Base-by-base conservation (phyloP, 2,113 vertebrate species). In the Orycteropus afer region DNA sequence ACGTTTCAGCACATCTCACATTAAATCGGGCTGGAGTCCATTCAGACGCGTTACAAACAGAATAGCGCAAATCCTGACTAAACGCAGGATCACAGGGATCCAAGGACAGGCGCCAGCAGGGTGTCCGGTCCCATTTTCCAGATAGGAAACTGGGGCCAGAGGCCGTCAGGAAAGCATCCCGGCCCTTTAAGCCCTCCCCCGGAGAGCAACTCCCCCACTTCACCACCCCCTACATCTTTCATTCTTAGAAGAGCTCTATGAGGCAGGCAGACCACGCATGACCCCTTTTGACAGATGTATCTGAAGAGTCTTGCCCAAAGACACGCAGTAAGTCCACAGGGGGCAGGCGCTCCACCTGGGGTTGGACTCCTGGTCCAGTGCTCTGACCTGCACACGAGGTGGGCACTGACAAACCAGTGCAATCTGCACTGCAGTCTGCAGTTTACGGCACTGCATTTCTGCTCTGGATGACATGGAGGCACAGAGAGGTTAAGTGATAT, bases 111-210 rank as follows among this genome's bases (percentile, higher is more conserved):
- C 34, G 47, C 13, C n/a, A 76, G n/a, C 25, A 37, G 84, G 32
- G 25, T 14, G 37, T 63, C 95, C 74, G 53, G 29, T 83, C 88
- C 82, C 92, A 88, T 83, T 92, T 93, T 71, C 86, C 51, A 53
- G 77, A 25, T 9, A 59, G 77, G 74, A 86, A 92, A 5, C 15
- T 0, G 9, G 49, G 85, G 14, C 73, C 27, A 25, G 15, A 29
- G 34, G 45, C 20, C 80, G 55, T 77, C 53, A 37, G 27, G 77
- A 57, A 84, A 59, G 55, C 42, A 17, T 2, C 65, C 29, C 25
- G 22, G 85, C 53, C 59, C 51, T 25, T 3, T 15, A 2, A 49
- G 71, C 32, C 47, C 65, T 42, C 63, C 47, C 9, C 0, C 0
- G n/a, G n/a, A n/a, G 61, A 90, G 82, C 65, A 63, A 69, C 34